Base-by-base conservation (phyloP, 2,888 invertebrate genomes). In the Schizotus pectinicornis region DNA sequence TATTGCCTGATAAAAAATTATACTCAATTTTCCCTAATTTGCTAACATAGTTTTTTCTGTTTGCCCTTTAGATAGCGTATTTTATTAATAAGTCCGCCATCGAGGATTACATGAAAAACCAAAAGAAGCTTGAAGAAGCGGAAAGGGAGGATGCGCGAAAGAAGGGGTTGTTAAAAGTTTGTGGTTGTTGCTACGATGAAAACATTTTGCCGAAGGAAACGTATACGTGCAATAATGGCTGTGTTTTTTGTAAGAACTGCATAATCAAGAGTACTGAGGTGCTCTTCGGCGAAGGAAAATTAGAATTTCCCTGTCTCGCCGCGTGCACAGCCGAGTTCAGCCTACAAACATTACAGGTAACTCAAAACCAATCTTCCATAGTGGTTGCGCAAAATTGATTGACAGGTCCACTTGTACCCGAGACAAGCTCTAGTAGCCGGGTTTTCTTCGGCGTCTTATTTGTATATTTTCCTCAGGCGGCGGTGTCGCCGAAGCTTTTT, bases 131-230 rank as follows among this genome's bases (percentile, higher is more conserved):
- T 22, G 65, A 67, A 32, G 41, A 64, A 37, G 3, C 59, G 8
- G 70, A 69, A 49, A 62, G 70, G 6, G 32, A 56, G 42, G 47
- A 62, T 30, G 82, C 82, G 0, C 79, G 76, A 67, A 61, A 64
- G 49, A 69, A 69, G 11, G 78, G 78, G 9, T 67, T 80, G 30
- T 71, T 85, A 59, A 64, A 78, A 31, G 80, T 80, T 9, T 85
- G 85, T 71, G 65, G 71, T n/a, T 84, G 84, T 69, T 86, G 85
- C 68, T 85, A 62, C 59, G 82, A 83, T 62, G 83, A 84, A 48
- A 82, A 84, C 64, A 76, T 82, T 9, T 72, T 85, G 63, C 76
- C 70, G 0, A 74, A 76, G 7, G 80, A 82, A 58, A 72, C 76
- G 49, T 70, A 75, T 3, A 61, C 64, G 2, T 84, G 84, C 63